Base-by-base conservation (phyloP, 2,888 invertebrate genomes). In the Podabrus alpinus region DNA sequence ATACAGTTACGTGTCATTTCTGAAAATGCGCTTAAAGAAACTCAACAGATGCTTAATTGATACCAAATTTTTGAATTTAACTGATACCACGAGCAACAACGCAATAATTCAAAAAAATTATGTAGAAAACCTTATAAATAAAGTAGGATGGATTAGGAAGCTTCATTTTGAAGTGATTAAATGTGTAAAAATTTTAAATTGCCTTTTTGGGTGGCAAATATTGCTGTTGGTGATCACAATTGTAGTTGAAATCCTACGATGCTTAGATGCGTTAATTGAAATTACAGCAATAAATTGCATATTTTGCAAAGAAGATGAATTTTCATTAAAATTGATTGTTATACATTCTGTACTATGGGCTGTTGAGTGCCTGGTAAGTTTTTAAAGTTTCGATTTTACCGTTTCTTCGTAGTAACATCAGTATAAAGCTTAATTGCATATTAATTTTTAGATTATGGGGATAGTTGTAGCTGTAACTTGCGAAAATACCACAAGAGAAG, bases 401-500 rank as follows among this genome's bases (percentile, higher is more conserved):
- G n/a, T n/a, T n/a, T n/a, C n/a, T n/a, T n/a, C n/a, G n/a, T n/a
- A n/a, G 64, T 16, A 15, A 64, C 7, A 66, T 66, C 17, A 66
- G 24, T 13, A 66, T n/a, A 17, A n/a, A 24, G 66, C 1, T 21
- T 3, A 21, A 2, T 3, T 21, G 1, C 7, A 7, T 25, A 25
- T 25, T 11, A 11, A 25, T 25, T 25, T 45, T 45, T 45, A 45
- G 45, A 7, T n/a, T n/a, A 45, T 45, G 45, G 45, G 29, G n/a
- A 5, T 45, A n/a, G n/a, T 45, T 1, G 29, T 45, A n/a, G 29
- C 29, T 45, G 29, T n/a, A 45, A n/a, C 45, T 45, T 45, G 45
- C 9, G 45, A n/a, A 45, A 7, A n/a, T 0, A n/a, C 45, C 7
- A 45, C 45, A 1, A 7, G 9, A 66, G 81, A 81, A 75, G 78